A percentile compares a stretch with the other conserved stretches of the same genome.
phyloP scores from a whole-genome alignment of 1,140 invertebrate species.

The Pteromalus puparum region DNA sequence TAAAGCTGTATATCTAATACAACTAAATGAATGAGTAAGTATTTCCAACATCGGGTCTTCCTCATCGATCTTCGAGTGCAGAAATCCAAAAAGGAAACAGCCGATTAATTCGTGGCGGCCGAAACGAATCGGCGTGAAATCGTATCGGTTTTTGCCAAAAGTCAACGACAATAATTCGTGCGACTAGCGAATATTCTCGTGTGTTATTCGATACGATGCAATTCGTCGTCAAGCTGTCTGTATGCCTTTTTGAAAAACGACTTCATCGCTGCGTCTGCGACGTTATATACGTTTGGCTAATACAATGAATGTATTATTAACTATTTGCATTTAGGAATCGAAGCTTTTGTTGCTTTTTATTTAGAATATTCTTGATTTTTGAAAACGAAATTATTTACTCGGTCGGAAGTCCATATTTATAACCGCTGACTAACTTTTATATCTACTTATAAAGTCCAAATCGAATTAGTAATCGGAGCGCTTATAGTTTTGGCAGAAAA shows the following conservation, averaged over 20 bases:
- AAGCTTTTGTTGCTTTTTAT: no score
- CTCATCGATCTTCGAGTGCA: not conserved
- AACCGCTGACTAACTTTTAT: no score
- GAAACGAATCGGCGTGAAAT: constrained; percentile 29
- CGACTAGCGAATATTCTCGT: not conserved
- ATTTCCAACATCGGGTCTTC: not conserved
- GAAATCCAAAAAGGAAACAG: constrained; percentile 11
- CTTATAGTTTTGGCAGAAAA: not conserved
- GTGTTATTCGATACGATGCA: constrained; percentile 23
- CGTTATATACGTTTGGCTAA: no score
- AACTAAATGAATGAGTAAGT: not conserved
- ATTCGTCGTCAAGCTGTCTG: constrained; percentile 8
- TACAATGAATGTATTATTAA: no score
- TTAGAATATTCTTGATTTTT: no score
- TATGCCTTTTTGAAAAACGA: not conserved
- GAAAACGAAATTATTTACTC: no score
- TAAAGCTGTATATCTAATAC: no score
- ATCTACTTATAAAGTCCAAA: not conserved
- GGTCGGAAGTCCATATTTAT: no score
- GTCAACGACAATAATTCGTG: not conserved
- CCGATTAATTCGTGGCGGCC: not conserved
- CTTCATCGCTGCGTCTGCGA: not conserved
- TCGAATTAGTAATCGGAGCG: not conserved
- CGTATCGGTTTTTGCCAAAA: constrained; percentile 15
- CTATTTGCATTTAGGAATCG: no score